Evolutionary conservation across 2,888 invertebrate genomes (phyloP).

Genomic region (Drosophila mayaguana): DNA sequence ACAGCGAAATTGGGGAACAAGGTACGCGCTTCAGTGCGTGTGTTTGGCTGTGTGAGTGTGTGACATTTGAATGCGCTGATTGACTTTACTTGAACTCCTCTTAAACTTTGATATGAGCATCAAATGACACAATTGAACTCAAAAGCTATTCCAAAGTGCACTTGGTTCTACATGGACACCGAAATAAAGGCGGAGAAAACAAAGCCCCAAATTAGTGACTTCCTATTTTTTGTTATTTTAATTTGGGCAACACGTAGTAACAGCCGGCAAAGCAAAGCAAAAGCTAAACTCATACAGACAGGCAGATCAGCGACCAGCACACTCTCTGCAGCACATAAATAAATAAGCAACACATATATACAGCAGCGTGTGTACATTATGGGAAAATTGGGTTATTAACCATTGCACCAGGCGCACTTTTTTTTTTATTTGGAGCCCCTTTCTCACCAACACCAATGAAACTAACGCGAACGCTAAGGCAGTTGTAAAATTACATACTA

Average conservation of each 20-base stretch:
- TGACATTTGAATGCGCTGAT: slow-evolving; percentile 36
- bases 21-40: slow-evolving; percentile 26
- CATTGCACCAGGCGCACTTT: slow-evolving; percentile 20
- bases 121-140: slow-evolving; percentile 25
- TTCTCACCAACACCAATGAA: slow-evolving; percentile 23
- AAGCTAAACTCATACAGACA: neutral
- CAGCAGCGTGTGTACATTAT: slow-evolving; percentile 5
- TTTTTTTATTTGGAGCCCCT: slow-evolving; percentile 22
- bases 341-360: slow-evolving; percentile 4
- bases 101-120: neutral
- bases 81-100: slow-evolving; percentile 41
- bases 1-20: slow-evolving; percentile 25
- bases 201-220: slow-evolving; percentile 34
- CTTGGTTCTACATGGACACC: slow-evolving; percentile 9
- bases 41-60: neutral
- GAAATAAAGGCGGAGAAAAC: slow-evolving; percentile 9
- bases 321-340: slow-evolving; percentile 10
- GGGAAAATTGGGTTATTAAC: slow-evolving; percentile 37
- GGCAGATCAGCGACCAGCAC: slow-evolving; percentile 33
- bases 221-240: slow-evolving; percentile 33
- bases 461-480: slow-evolving; percentile 19
- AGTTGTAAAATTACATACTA: slow-evolving; percentile 8
- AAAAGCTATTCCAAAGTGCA: slow-evolving; percentile 41
- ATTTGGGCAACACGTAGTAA: slow-evolving; percentile 48
- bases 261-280: slow-evolving; percentile 28